Conservation (phyloP, 2,888 invertebrate genomes). For the Lepetodrilus schrolli region DNA sequence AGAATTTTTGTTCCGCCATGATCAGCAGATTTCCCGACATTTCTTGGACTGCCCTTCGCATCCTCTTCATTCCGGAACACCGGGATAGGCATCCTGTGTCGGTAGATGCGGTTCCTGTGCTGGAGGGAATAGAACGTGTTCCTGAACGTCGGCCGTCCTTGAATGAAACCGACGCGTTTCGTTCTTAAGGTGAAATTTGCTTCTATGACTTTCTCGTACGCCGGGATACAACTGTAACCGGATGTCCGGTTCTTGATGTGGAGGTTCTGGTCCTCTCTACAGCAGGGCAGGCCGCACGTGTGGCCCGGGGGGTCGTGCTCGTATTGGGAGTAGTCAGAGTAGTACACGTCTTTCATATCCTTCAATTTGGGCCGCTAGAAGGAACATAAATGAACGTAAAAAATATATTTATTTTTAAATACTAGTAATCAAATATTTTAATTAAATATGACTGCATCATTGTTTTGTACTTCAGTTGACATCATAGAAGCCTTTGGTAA, state of each 20-base stretch:
- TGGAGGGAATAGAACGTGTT: conserved; percentile 57
- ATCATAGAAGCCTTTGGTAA: too few species aligned
- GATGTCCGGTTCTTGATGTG: conserved; percentile 9
- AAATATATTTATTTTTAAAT: too few species aligned
- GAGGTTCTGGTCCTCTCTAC: conserved; percentile 51
- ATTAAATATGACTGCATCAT: too few species aligned
- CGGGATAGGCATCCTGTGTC: conserved; percentile 23
- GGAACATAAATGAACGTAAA: too few species aligned
- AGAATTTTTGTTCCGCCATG: background rate
- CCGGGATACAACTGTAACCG: conserved; percentile 45
- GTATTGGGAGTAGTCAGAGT: conserved; percentile 55
- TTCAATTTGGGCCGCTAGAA: conserved; percentile 27
- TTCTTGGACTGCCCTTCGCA: too few species aligned
- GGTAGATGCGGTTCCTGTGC: conserved; percentile 20
- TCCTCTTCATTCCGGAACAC: background rate
- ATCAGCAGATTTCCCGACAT: background rate
- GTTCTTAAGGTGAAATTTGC: conserved; percentile 60
- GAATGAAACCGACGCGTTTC: conserved; percentile 35
- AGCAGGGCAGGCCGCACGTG: conserved; percentile 69
- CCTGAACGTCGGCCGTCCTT: conserved; percentile 43
- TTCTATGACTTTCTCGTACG: conserved; percentile 41
- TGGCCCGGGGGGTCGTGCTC: conserved; percentile 69
- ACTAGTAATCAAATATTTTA: too few species aligned
- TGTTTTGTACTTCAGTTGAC: too few species aligned
- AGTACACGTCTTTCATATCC: conserved; percentile 36